Percentiles rank a stretch among this genome's conserved stretches.
Evolutionary conservation across 2,113 vertebrate genomes (phyloP).

Genomic region (Gasterosteus nipponicus): DNA sequence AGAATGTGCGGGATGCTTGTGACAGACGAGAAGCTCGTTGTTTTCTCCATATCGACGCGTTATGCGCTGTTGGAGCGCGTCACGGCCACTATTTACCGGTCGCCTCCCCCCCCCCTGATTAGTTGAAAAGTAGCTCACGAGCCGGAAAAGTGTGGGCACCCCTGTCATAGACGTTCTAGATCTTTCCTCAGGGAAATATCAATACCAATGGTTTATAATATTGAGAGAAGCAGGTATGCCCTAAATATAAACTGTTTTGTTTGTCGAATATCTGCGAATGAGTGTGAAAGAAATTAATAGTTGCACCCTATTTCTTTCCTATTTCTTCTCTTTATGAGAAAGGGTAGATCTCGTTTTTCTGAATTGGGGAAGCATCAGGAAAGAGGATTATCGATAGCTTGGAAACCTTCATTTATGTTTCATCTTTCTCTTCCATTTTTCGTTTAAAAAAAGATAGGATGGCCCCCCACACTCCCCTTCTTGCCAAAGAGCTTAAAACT

Average conservation of each 20-base stretch:
- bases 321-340: conserved; percentile 42
- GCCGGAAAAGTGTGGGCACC: too few relatives aligned
- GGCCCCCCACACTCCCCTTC: conserved; percentile 48
- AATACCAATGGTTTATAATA: background rate
- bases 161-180: too few relatives aligned
- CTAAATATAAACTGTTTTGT: conserved; percentile 9
- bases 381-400: conserved; percentile 65
- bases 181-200: background rate
- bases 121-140: too few relatives aligned
- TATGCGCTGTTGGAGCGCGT: too few relatives aligned
- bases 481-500: conserved; percentile 61
- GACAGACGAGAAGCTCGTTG: too few relatives aligned
- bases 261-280: background rate
- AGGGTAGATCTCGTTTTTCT: conserved; percentile 41
- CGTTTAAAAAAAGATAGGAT: conserved; percentile 47
- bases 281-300: conserved; percentile 26
- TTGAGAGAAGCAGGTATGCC: background rate
- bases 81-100: too few relatives aligned
- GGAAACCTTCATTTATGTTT: conserved; percentile 50
- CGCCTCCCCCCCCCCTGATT: too few relatives aligned
- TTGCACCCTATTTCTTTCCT: conserved; percentile 36
- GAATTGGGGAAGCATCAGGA: conserved; percentile 40
- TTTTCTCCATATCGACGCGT: too few relatives aligned
- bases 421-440: conserved; percentile 48
- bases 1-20: too few relatives aligned